Evolutionary conservation across 2,888 invertebrate species (phyloP), one percentile per base, ranked within the genome.

Genomic region (Punctoribates punctum): DNA sequence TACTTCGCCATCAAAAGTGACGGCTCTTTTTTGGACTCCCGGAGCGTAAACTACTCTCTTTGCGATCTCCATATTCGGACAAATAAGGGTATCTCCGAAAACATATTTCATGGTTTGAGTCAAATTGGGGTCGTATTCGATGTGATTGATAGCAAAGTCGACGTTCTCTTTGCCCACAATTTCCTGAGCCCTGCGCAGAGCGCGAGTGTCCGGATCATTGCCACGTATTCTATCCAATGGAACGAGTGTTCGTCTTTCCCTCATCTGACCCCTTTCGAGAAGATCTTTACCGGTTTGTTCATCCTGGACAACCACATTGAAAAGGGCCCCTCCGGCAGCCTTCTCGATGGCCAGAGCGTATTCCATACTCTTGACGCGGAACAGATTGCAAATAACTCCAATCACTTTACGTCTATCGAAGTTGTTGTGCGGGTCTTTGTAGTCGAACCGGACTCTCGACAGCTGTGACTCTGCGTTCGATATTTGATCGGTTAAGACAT

Each of bases 1-100:
- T 48, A 91, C 89, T 83, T 98, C 97, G 0, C 98, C 99, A 80
- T 93, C 94, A 5, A 94, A 84, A 0, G 98, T 96, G 27, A 98
- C 93, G 23, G 84, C 83, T 73, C 83, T 83, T 75, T 83, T 84
- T 81, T 81, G 81, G 46, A 87, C 78, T 1, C 80, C 77, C 13
- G 78, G 78, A 70, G 78, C 80, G 77, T 78, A 80, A 0, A 78
- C 75, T 4, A 96, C 89, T 84, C 88, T 88, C 83, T 89, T 90
- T 38, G 97, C 97, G 34, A 88, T 86, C 57, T 90, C 88, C 85
- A 94, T 88, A 83, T 92, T 90, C 75, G 88, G 87, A 82, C 95
- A 95, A 78, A 98, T 88, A 80, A 99, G 90, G 67, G 90, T 88
- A 81, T 87, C 86, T 0, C 97, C 97, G 85, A 96, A 95, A 80